Base-by-base conservation (phyloP, 1,140 invertebrate genomes). In the Euwallacea fornicatus region DNA sequence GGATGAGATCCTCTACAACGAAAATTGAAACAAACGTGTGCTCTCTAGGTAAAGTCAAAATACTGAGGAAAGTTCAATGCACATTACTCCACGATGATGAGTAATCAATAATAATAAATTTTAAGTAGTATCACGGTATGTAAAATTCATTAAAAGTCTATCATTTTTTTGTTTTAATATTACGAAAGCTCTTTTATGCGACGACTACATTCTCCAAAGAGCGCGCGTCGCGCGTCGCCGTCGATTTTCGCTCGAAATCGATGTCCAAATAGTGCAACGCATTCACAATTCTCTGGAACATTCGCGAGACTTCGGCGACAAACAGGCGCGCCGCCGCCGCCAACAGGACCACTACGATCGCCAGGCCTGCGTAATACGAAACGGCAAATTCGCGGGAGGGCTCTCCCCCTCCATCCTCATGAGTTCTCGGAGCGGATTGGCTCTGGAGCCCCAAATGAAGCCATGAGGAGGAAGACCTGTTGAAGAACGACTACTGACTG, bases 401-500 rank as follows among this genome's bases (percentile, higher is more conserved):
- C 43, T 59, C 50, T 41, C 67, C 68, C 63, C 75, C 75, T 72
- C 71, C 21, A 2, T 75, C 78, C 77, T 79, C 78, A 78, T 79
- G 78, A 74, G 69, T 74, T 55, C 69, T 70, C 66, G 69, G 67
- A 55, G 59, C 60, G 64, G 73, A 58, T 68, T 61, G 66, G 58
- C 61, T 47, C 61, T 72, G 74, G 64, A 75, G 76, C 74, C 76
- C 77, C 76, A 77, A 75, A 75, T 71, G 71, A 71, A 75, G 67
- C 77, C 78, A 79, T 78, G 77, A 78, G 76, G 78, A 78, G 63
- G 75, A 73, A 74, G 75, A 79, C 85, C 69, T 71, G 42, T 56
- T 9, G 10, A 56, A 56, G 16, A 56, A 9, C 16, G n/a, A 13
- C 7, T 42, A 9, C n/a, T n/a, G n/a, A 61, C 42, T 33, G 10